Conservation (phyloP, 2,888 invertebrate genomes). For the Erpobdella octoculata region DNA sequence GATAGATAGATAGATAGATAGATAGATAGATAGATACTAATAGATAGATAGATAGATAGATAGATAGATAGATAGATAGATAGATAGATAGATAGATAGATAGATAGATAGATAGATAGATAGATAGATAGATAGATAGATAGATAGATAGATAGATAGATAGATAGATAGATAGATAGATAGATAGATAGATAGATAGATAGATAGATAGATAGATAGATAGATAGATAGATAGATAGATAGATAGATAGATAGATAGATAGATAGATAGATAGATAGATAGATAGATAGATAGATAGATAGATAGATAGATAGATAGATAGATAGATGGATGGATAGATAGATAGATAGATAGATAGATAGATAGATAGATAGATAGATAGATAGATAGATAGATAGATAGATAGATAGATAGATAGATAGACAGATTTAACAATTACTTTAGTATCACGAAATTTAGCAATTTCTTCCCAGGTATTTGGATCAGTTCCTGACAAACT, state of each 20-base stretch:
- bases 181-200: constrained; percentile 1
- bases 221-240: constrained; percentile 1
- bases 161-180: not conserved
- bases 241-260: constrained; percentile 1
- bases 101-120: not conserved
- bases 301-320: constrained; percentile 1
- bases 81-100: not conserved
- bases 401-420: no score
- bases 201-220: constrained; percentile 1
- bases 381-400: no score
- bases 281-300: constrained; percentile 1
- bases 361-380: no score
- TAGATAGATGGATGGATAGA: no score
- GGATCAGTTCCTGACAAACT: no score
- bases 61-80: not conserved
- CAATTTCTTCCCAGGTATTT: no score
- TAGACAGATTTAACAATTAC: no score
- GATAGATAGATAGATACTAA: not conserved
- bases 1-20: constrained; percentile 1
- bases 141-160: constrained; percentile 3
- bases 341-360: no score
- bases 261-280: constrained; percentile 1
- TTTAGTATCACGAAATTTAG: no score
- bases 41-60: constrained; percentile 9
- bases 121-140: constrained; percentile 1